Conservation (phyloP, 2,888 invertebrate genomes). For the Cephonodes hylas region DNA sequence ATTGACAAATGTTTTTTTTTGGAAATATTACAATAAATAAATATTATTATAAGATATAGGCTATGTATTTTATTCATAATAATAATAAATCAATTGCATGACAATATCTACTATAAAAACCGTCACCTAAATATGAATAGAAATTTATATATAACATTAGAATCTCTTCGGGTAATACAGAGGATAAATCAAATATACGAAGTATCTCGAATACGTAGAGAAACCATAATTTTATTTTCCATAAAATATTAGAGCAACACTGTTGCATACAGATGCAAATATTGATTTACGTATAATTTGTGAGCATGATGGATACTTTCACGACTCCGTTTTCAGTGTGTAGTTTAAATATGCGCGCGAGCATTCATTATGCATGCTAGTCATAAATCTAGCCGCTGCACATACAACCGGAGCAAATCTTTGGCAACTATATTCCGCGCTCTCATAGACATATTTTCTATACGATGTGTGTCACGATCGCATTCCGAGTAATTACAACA, state of each 20-base stretch:
- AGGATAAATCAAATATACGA: too few species aligned
- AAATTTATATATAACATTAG: too few species aligned
- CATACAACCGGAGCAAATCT: not conserved
- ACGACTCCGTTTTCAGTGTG: not conserved
- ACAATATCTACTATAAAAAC: too few species aligned
- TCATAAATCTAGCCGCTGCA: conserved; percentile 3
- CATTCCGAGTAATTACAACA: not conserved
- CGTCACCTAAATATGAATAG: too few species aligned
- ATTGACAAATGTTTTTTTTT: too few species aligned
- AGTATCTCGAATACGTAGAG: too few species aligned
- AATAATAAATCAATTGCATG: too few species aligned
- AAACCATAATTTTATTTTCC: too few species aligned
- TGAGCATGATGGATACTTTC: not conserved
- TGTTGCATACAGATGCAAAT: not conserved
- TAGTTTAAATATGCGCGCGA: not conserved
- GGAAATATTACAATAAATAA: too few species aligned
- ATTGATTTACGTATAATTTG: not conserved
- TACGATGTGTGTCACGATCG: not conserved
- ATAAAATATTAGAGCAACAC: not conserved
- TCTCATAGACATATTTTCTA: not conserved
- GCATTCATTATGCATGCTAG: conserved; percentile 1
- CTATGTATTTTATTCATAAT: too few species aligned
- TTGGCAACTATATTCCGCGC: not conserved
- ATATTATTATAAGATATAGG: too few species aligned
- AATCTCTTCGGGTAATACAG: too few species aligned